phyloP scores from a whole-genome alignment of 2,113 vertebrate genomes.

The Pseudorasbora parva region DNA sequence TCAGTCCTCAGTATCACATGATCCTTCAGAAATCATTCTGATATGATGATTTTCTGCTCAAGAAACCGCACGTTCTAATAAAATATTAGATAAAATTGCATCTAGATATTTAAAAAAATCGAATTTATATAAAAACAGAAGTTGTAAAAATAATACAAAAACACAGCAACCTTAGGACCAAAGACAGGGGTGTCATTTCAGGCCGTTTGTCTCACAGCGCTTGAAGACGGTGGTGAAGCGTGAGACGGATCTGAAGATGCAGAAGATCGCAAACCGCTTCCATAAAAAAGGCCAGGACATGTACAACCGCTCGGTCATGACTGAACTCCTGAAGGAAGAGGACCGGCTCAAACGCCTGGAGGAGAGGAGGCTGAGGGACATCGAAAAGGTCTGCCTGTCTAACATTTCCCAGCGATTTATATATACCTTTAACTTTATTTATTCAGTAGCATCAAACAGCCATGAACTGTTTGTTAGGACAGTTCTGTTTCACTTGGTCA shows the following conservation, averaged over 20 bases:
- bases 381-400: conserved; percentile 72
- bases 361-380: conserved; percentile 71
- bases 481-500: background rate
- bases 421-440: background rate
- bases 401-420: background rate
- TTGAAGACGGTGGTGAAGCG: conserved; percentile 75
- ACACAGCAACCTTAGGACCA: background rate
- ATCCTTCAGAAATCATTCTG: no score
- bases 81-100: no score
- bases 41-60: no score
- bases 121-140: background rate
- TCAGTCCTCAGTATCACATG: no score
- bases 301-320: conserved; percentile 62
- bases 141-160: no score
- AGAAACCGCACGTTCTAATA: no score
- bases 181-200: background rate
- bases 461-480: background rate
- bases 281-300: conserved; percentile 70
- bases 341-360: conserved; percentile 72
- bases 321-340: conserved; percentile 67
- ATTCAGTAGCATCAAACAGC: background rate
- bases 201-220: conserved; percentile 66
- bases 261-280: conserved; percentile 77
- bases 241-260: conserved; percentile 78
- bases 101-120: no score